Percentiles rank a stretch among this genome's conserved stretches.
phyloP scores from a whole-genome alignment of 2,113 vertebrate species.

The Eurypyga helias region DNA sequence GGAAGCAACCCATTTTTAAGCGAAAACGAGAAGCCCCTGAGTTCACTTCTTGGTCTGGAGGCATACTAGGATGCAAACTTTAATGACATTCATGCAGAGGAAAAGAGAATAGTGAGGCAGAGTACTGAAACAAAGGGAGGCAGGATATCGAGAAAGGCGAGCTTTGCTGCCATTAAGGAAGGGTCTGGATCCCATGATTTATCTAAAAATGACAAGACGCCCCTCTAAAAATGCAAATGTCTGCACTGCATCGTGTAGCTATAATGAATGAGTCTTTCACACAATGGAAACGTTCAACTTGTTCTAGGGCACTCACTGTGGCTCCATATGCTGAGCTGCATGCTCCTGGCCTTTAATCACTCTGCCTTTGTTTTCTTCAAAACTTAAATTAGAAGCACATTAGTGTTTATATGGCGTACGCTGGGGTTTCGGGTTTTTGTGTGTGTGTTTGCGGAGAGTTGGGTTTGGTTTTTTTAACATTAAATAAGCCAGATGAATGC shows the following conservation, averaged over 20 bases:
- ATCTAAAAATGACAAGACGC: constrained; percentile 16
- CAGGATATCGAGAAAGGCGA: background rate
- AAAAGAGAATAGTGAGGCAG: background rate
- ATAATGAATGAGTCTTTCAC: constrained; percentile 19
- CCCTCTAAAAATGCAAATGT: constrained; percentile 58
- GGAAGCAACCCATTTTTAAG: background rate
- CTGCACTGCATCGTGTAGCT: background rate
- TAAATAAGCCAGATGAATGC: background rate
- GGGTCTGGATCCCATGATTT: constrained; percentile 17
- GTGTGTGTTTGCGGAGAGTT: background rate
- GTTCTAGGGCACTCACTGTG: background rate
- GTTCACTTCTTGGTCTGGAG: background rate
- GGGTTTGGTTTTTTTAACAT: background rate
- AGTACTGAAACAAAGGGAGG: constrained; percentile 24
- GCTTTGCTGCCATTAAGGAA: background rate
- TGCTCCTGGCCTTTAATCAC: constrained; percentile 15
- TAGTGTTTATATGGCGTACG: background rate
- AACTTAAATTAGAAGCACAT: constrained; percentile 26
- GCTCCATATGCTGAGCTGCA: constrained; percentile 10
- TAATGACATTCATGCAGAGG: background rate
- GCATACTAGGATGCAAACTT: constrained; percentile 7
- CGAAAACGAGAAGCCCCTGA: background rate
- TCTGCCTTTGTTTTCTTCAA: constrained; percentile 18
- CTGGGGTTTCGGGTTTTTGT: rapidly evolving
- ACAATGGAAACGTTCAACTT: constrained; percentile 47